Evolutionary conservation across 2,797 vertebrate genomes (phyloP).

Genomic region (Esox lucius): DNA sequence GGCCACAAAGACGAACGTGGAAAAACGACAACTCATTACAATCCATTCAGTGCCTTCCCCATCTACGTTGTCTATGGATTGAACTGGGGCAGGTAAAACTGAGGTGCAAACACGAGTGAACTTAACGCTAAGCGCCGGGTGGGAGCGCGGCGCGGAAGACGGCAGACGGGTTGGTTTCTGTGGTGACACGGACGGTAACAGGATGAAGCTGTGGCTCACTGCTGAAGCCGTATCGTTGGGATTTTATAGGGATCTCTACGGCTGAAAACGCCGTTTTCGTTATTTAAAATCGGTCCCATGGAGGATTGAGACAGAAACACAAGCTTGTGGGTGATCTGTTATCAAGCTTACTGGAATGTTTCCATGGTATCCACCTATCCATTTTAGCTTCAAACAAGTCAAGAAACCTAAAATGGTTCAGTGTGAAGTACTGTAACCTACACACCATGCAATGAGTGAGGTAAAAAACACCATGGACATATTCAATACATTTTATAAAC

Average conservation of each 20-base stretch:
- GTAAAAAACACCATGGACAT: conserved; percentile 2
- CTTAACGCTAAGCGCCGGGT: too few species aligned
- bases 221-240: too few species aligned
- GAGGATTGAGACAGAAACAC: neutral
- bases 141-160: too few species aligned
- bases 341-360: neutral
- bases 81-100: too few species aligned
- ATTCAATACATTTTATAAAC: conserved; percentile 8
- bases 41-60: neutral
- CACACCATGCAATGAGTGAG: neutral
- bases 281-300: too few species aligned
- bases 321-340: neutral
- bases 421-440: neutral
- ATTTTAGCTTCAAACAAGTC: neutral
- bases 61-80: too few species aligned
- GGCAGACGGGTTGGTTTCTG: too few species aligned
- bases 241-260: too few species aligned
- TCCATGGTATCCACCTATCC: neutral
- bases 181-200: too few species aligned
- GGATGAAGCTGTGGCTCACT: too few species aligned
- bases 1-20: neutral
- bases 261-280: too few species aligned
- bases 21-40: neutral
- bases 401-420: neutral
- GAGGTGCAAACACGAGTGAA: too few species aligned